Evolutionary conservation across 2,888 invertebrate genomes (phyloP).

Genomic region (Neoaliturus tenellus): DNA sequence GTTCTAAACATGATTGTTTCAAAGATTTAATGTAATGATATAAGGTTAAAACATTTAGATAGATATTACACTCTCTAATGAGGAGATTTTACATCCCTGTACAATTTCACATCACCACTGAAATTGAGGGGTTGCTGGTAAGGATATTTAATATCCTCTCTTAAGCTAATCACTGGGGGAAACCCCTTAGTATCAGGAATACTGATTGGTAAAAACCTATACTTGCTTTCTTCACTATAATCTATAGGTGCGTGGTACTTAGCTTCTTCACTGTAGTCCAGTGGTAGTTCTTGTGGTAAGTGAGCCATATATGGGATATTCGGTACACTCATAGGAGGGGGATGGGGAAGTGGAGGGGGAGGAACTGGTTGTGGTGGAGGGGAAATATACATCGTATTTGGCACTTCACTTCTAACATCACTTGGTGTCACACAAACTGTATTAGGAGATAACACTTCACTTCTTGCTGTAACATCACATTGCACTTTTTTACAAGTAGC

Average conservation of each 20-base stretch:
- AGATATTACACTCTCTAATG: not conserved
- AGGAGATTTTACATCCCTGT: not conserved
- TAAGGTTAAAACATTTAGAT: too few species aligned
- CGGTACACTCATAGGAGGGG: not conserved
- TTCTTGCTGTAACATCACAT: not conserved
- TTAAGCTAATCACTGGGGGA: not conserved
- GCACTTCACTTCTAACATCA: not conserved
- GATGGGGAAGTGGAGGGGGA: not conserved
- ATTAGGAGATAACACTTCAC: not conserved
- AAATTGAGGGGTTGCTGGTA: constrained; percentile 15
- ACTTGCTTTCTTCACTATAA: not conserved
- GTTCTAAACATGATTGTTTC: too few species aligned
- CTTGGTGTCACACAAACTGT: not conserved
- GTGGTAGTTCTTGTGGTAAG: constrained; percentile 13
- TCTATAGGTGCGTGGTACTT: constrained; percentile 17
- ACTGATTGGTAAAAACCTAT: not conserved
- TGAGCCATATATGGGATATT: not conserved
- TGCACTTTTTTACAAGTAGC: not conserved
- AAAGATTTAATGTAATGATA: too few species aligned
- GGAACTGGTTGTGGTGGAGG: not conserved
- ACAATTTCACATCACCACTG: not conserved
- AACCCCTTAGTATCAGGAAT: not conserved
- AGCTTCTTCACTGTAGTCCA: constrained; percentile 28
- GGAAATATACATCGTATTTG: not conserved
- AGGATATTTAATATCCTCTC: constrained; percentile 9